Evolutionary conservation across 2,888 invertebrate species (phyloP).

Genomic region (Pachydiplax longipennis): DNA sequence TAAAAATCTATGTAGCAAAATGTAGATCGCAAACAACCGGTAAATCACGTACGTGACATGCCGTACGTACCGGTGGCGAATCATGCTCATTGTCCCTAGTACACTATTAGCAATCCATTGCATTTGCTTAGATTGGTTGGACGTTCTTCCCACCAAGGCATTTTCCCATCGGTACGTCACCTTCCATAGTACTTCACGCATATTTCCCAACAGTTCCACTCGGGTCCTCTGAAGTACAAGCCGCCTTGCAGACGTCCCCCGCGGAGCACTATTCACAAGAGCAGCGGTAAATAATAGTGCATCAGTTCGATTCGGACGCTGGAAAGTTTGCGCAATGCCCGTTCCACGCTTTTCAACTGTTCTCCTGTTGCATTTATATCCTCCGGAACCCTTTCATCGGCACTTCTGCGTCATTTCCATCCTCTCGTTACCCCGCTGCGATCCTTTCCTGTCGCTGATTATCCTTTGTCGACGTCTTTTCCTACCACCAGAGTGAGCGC

Average conservation of each 20-base stretch:
- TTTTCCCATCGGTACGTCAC: no score
- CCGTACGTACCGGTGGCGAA: no score
- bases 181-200: not conserved
- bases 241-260: not conserved
- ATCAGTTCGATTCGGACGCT: no score
- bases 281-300: no score
- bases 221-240: not conserved
- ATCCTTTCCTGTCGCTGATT: not conserved
- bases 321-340: no score
- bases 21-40: no score
- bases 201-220: not conserved
- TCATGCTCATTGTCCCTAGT: no score
- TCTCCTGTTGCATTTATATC: not conserved
- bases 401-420: not conserved
- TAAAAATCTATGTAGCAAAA: no score
- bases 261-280: not conserved
- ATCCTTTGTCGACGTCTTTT: not conserved
- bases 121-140: no score
- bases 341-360: not conserved
- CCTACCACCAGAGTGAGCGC: not conserved
- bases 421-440: not conserved
- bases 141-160: not conserved
- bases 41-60: no score
- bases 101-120: no score
- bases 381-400: not conserved